phyloP scores from a whole-genome alignment of 2,113 vertebrate genomes.

The Corythornis madagascariensis region DNA sequence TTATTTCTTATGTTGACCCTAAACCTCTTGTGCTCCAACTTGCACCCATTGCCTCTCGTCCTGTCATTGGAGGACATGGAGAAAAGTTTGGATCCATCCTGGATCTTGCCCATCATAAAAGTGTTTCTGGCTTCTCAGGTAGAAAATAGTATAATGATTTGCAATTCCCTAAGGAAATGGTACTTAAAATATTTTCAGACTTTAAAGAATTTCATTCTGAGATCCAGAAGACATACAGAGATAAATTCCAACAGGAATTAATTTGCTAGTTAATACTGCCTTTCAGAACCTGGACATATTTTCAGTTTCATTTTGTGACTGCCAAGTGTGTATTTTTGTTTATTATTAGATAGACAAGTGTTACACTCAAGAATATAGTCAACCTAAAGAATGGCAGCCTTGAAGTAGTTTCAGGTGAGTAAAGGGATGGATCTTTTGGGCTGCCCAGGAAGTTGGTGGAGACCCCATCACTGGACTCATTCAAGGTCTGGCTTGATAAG shows the following conservation, averaged over 20 bases:
- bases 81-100: too few relatives aligned
- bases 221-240: neutral
- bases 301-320: neutral
- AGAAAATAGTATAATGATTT: neutral
- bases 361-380: neutral
- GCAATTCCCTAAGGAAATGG: neutral
- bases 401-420: neutral
- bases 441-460: too few relatives aligned
- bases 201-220: neutral
- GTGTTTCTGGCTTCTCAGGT: neutral
- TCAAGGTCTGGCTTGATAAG: too few relatives aligned
- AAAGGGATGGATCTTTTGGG: neutral
- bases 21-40: too few relatives aligned
- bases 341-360: neutral
- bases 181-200: neutral
- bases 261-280: neutral
- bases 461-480: too few relatives aligned
- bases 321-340: neutral
- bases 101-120: neutral
- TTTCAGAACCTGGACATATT: neutral
- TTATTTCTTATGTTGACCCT: too few relatives aligned
- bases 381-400: neutral
- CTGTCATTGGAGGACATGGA: too few relatives aligned
- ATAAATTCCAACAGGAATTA: neutral
- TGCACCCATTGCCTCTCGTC: too few relatives aligned